Evolutionary conservation across 2,797 vertebrate genomes (phyloP), one percentile per base, ranked within the genome.

Genomic region (Steatocranus sp.): DNA sequence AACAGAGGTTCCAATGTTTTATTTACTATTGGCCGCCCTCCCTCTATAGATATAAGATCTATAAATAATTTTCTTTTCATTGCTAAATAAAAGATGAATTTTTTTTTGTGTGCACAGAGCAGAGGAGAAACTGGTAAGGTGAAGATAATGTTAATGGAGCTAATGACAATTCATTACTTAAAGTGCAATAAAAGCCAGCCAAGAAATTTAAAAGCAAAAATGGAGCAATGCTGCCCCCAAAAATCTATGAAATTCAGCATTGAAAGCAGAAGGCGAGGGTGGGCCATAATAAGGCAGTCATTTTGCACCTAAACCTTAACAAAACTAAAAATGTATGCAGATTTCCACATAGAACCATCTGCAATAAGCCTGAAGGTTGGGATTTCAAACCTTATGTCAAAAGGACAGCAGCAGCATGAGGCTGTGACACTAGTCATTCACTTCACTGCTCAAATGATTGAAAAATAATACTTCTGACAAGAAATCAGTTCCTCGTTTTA

Each of bases 41-140:
- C 66, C 15, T 36, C 30, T 61, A 12, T n/a, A n/a, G 56, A 61
- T 34, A 34, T n/a, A 34, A 12, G 56, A 61, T 11, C 54, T 58
- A 58, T n/a, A 58, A 32, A 18, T 1, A 6, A 0, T 1, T 0
- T 7, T 58, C 12, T 14, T 58, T n/a, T 12, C 10, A 61, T n/a
- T 61, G 30, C 56, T 12, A 61, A 61, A 61, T 61, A 61, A 5
- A 61, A 34, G 18, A 36, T 12, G 1, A n/a, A 2, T 1, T 58
- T 51, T 58, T 3, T 1, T 58, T 6, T 11, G 15, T 48, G 25
- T 73, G 68, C 5, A 30, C 25, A 30, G 36, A 41, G 36, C 68
- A 73, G 7, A 73, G 7, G 17, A 30, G 41, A 73, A 73, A 73
- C 38, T 11, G 10, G 15, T 51, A 51, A 12, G 50, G 12, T 73